Evolutionary conservation across 1,140 invertebrate genomes (phyloP).

Genomic region (Diachasma alloeum): DNA sequence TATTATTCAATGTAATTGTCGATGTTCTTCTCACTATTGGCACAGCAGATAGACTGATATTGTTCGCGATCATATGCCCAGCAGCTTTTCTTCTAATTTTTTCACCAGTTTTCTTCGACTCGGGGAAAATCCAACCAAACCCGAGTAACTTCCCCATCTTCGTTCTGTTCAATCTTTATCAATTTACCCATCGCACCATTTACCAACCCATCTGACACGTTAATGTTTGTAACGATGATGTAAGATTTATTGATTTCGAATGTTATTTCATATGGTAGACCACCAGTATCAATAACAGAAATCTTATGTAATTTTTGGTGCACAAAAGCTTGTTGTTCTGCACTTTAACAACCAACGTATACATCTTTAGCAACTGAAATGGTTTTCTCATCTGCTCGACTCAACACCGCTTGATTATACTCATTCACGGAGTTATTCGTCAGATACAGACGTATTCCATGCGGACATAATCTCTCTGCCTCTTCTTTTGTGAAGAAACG

Average conservation of each 20-base stretch:
- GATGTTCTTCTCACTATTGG: background rate
- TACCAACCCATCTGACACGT: background rate
- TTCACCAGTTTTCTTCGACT: background rate
- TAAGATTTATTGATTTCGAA: background rate
- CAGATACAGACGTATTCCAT: slow-evolving; percentile 33
- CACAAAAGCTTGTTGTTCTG: background rate
- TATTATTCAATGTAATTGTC: background rate
- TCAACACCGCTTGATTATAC: background rate
- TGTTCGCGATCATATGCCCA: background rate
- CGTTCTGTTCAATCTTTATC: background rate
- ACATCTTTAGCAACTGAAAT: background rate
- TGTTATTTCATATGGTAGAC: slow-evolving; percentile 9
- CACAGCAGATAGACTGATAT: background rate
- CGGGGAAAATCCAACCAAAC: background rate
- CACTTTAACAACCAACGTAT: background rate
- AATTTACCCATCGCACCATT: background rate
- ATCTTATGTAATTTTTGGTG: background rate
- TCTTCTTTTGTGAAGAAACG: slow-evolving; percentile 23
- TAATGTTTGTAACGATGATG: slow-evolving; percentile 1
- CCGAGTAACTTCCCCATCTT: background rate
- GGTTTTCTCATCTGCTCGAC: background rate
- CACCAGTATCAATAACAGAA: background rate
- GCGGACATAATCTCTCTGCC: slow-evolving; percentile 15
- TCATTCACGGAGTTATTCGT: background rate
- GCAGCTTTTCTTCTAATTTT: background rate